phyloP scores from a whole-genome alignment of 2,113 vertebrate species.

The Peromyscus californicus region DNA sequence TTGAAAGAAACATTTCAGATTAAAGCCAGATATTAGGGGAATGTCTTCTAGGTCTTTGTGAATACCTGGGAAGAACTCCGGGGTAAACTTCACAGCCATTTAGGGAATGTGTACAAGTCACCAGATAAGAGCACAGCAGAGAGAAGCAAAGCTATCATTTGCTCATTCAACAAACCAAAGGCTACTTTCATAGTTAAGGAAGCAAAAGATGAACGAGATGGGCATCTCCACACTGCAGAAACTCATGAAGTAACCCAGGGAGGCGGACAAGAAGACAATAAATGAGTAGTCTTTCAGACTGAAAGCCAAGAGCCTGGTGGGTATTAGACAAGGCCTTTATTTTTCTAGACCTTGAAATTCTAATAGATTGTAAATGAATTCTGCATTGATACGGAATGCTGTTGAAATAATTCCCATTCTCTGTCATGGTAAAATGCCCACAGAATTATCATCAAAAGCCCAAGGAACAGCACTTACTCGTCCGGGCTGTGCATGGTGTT shows the following conservation, averaged over 20 bases:
- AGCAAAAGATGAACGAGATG: background rate
- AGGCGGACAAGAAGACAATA: background rate
- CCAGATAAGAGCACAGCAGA: background rate
- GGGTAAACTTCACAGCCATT: background rate
- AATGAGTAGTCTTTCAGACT: background rate
- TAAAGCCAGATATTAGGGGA: background rate
- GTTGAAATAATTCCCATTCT: background rate
- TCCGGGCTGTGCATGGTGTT: background rate
- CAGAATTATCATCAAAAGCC: background rate
- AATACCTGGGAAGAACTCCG: background rate
- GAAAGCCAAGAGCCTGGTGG: background rate
- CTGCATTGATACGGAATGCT: background rate
- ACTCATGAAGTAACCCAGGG: background rate
- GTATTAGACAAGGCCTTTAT: background rate
- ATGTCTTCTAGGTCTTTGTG: background rate
- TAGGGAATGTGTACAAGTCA: background rate
- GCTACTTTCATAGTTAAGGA: background rate
- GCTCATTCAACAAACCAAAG: constrained; percentile 30
- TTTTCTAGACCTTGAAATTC: background rate
- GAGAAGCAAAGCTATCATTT: background rate
- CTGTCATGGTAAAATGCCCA: background rate
- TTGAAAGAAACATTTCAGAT: background rate
- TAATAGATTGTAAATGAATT: background rate
- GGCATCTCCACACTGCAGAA: background rate
- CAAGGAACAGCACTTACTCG: background rate